These are phyloP conservation scores for Dendroctonus valens DNA, from an alignment of 1,140 invertebrate genomes.

Conservation along the genomic window DNA sequence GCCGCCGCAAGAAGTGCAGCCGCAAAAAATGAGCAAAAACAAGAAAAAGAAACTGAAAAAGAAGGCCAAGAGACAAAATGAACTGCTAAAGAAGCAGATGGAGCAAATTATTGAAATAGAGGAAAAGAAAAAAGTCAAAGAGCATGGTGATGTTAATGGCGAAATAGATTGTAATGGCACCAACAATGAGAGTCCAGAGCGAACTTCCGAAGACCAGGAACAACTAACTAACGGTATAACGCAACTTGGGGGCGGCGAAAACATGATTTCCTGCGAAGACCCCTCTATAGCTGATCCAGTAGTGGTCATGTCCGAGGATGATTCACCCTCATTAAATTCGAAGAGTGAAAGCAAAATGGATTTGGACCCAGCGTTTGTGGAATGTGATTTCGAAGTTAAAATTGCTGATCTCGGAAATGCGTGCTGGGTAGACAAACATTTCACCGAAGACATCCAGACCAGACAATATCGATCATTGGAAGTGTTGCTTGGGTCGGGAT, in stretches of 20 bases:
- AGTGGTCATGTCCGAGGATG: constrained; percentile 48
- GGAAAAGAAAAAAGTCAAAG: constrained; percentile 58
- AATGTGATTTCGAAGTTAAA: constrained; percentile 87
- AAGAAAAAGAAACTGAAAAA: constrained; percentile 98
- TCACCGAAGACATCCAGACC: constrained; percentile 99
- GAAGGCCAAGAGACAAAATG: constrained; percentile 91
- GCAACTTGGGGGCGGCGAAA: constrained; percentile 50
- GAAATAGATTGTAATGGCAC: constrained; percentile 48
- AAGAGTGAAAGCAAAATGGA: constrained; percentile 48
- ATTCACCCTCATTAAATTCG: constrained; percentile 47
- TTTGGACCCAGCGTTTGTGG: constrained; percentile 77
- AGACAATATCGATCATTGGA: constrained; percentile 96
- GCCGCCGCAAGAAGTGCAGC: constrained; percentile 74
- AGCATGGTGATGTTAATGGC: constrained; percentile 49
- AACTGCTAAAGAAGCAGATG: constrained; percentile 90
- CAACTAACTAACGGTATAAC: constrained; percentile 52
- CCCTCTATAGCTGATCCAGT: constrained; percentile 34
- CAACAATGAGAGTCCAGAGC: constrained; percentile 51
- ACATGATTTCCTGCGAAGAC: constrained; percentile 42
- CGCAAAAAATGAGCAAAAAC: constrained; percentile 89
- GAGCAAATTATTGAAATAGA: constrained; percentile 79
- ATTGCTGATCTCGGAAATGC: constrained; percentile 99
- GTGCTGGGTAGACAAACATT: constrained; percentile 95
- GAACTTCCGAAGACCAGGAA: constrained; percentile 53
- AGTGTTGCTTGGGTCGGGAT: constrained; percentile 91